Percentiles rank a stretch among this genome's conserved stretches.
Evolutionary conservation across 1,140 invertebrate genomes (phyloP).

Genomic region (Papilio helenus): DNA sequence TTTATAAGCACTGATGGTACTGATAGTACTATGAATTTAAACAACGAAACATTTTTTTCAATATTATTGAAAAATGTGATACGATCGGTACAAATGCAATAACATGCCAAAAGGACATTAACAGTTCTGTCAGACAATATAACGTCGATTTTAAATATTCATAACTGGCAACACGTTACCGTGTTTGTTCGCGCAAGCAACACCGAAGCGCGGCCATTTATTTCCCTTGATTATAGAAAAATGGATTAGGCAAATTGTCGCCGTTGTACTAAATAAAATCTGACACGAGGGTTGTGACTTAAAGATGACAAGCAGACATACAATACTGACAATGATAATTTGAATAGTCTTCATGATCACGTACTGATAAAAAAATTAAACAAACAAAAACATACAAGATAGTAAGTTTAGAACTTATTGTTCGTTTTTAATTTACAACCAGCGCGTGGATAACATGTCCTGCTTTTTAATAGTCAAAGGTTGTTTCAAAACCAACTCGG

Average conservation of each 20-base stretch:
- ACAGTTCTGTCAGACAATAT: constrained; percentile 75
- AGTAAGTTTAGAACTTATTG: too few relatives aligned
- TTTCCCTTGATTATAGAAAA: constrained; percentile 7
- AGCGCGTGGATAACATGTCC: not conserved
- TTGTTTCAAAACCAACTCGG: constrained; percentile 42
- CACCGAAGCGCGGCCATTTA: constrained; percentile 52
- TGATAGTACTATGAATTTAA: constrained; percentile 64
- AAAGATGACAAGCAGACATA: too few relatives aligned
- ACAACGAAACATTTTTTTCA: constrained; percentile 56
- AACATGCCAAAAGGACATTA: constrained; percentile 79
- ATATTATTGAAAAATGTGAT: constrained; percentile 73
- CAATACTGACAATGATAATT: too few relatives aligned
- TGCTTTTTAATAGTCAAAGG: not conserved
- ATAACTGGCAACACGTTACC: constrained; percentile 60
- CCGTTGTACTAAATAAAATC: too few relatives aligned
- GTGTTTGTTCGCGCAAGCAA: constrained; percentile 68
- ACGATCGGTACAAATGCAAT: constrained; percentile 60
- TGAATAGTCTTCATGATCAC: too few relatives aligned
- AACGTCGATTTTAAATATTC: constrained; percentile 70
- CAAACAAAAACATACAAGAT: too few relatives aligned
- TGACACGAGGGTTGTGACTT: too few relatives aligned
- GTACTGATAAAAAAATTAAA: too few relatives aligned
- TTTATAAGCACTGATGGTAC: constrained; percentile 48
- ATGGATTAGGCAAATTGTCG: not conserved
- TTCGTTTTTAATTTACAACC: too few relatives aligned